phyloP scores from a whole-genome alignment of 2,888 invertebrate species.

The Amiota minor region DNA sequence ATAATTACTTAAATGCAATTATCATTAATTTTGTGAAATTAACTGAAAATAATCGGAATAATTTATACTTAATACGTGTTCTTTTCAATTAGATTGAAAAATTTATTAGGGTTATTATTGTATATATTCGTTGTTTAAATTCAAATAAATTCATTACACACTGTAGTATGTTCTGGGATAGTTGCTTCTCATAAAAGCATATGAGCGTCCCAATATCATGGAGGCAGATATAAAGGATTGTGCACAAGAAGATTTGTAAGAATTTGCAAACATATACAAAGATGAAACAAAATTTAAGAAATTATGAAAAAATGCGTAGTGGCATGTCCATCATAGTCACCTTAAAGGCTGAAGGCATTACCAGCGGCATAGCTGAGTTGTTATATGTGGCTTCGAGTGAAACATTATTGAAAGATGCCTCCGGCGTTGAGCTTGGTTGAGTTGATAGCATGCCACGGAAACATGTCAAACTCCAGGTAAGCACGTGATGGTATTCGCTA shows the following conservation, averaged over 20 bases:
- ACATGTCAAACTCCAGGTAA: conserved; percentile 96
- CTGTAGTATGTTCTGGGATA: no score
- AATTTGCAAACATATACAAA: conserved; percentile 61
- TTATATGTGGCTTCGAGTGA: conserved; percentile 78
- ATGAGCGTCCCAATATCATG: not conserved
- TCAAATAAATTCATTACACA: no score
- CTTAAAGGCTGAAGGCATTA: conserved; percentile 91
- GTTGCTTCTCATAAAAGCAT: not conserved
- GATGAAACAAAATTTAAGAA: conserved; percentile 57
- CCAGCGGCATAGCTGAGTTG: conserved; percentile 78
- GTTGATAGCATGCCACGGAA: conserved; percentile 99
- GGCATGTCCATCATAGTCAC: conserved; percentile 97
- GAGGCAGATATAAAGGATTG: conserved; percentile 55
- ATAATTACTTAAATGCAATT: conserved; percentile 58
- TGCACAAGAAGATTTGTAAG: conserved; percentile 59
- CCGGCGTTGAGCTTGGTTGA: conserved; percentile 97
- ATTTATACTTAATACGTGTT: no score
- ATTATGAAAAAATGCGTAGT: conserved; percentile 73
- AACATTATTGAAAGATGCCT: conserved; percentile 91
- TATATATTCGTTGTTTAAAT: no score
- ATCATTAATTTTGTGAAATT: conserved; percentile 40
- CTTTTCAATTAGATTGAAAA: no score
- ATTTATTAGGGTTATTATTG: no score
- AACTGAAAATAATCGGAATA: not conserved
- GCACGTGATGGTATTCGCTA: conserved; percentile 97